These are phyloP conservation scores for Leptobrachium ailaonicum DNA, from an alignment of 2,113 vertebrate species.

Conservation along the genomic window DNA sequence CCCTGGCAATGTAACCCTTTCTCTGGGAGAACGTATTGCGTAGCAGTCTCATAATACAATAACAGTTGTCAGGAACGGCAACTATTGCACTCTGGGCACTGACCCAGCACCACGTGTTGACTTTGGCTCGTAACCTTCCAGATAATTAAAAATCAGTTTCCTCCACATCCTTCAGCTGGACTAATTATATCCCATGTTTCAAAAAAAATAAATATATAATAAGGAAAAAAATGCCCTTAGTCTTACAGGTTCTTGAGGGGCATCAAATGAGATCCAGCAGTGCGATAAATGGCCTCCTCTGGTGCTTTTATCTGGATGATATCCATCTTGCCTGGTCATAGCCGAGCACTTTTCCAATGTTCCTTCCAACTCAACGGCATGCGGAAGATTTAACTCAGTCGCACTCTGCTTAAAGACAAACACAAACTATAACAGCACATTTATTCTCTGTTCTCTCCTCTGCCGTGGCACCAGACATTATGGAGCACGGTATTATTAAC, in stretches of 20 bases:
- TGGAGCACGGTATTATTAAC: not conserved
- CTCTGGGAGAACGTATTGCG: not conserved
- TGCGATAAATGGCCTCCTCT: not conserved
- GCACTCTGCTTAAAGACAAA: not conserved
- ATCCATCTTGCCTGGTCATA: not conserved
- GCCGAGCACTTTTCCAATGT: slow-evolving; percentile 3
- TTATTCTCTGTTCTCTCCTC: not conserved
- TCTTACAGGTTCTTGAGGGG: slow-evolving; percentile 1
- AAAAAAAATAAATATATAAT: not conserved
- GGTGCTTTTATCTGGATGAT: not conserved
- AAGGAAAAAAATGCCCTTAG: not conserved
- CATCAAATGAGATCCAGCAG: not conserved
- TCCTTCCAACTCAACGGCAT: not conserved
- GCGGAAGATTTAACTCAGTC: not conserved
- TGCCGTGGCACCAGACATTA: not conserved
- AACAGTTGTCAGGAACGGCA: slow-evolving; percentile 2
- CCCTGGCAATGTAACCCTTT: not conserved
- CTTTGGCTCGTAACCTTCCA: slow-evolving; percentile 14
- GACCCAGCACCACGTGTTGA: slow-evolving; percentile 29
- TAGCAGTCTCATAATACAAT: not conserved
- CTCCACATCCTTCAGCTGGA: not conserved
- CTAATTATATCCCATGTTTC: slow-evolving; percentile 21
- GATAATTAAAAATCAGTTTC: slow-evolving; percentile 44
- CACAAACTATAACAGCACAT: not conserved
- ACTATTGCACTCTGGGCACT: slow-evolving; percentile 19